Evolutionary conservation across 2,888 invertebrate species (phyloP).

Genomic region (Drosophila falleni): DNA sequence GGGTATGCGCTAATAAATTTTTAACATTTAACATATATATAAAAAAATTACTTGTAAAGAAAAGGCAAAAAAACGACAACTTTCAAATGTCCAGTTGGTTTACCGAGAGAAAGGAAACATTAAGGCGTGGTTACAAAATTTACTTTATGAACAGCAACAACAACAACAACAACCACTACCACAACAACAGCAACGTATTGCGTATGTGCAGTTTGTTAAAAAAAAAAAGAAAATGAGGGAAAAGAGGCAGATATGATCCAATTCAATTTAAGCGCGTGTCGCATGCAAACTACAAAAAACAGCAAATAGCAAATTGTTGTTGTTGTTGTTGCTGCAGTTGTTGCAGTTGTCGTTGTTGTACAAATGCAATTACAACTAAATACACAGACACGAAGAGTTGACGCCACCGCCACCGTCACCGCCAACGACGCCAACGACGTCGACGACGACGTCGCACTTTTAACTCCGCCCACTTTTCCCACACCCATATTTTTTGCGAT

Average conservation of each 20-base stretch:
- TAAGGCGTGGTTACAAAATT: constrained; percentile 53
- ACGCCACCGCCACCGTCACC: constrained; percentile 61
- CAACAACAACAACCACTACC: constrained; percentile 21
- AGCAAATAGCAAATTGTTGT: constrained; percentile 38
- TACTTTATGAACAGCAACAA: constrained; percentile 30
- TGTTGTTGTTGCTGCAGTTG: constrained; percentile 18
- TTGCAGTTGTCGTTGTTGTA: constrained; percentile 46
- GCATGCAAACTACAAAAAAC: constrained; percentile 61
- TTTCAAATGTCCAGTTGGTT: constrained; percentile 49
- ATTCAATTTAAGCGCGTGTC: constrained; percentile 73
- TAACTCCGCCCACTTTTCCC: constrained; percentile 80
- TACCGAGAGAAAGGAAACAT: constrained; percentile 46
- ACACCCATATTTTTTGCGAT: constrained; percentile 70
- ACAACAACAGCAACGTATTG: constrained; percentile 31
- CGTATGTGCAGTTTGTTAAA: constrained; percentile 29
- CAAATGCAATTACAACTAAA: constrained; percentile 78
- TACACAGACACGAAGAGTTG: constrained; percentile 59
- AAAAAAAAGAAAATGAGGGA: not conserved
- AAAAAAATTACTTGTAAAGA: not conserved
- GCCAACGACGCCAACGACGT: constrained; percentile 33
- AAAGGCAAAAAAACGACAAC: constrained; percentile 38
- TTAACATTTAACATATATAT: not conserved
- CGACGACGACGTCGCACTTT: constrained; percentile 53
- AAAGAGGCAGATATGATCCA: constrained; percentile 65
- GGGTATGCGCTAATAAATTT: not conserved